Conservation (phyloP, 2,797 vertebrate genomes). For the Prionace glauca region DNA sequence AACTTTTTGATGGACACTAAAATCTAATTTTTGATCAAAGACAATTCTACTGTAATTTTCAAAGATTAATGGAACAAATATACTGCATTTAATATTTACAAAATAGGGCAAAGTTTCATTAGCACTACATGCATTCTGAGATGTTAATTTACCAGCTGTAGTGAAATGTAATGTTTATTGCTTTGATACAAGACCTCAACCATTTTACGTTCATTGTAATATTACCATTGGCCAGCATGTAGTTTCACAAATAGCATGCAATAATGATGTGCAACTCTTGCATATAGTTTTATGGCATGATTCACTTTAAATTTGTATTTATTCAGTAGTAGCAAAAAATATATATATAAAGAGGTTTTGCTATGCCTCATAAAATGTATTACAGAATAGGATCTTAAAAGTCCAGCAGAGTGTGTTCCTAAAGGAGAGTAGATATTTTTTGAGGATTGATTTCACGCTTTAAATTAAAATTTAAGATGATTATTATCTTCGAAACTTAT, state of each 20-base stretch:
- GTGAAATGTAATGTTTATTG: slow-evolving; percentile 54
- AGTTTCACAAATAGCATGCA: slow-evolving; percentile 82
- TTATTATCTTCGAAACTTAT: slow-evolving; percentile 48
- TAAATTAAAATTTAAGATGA: slow-evolving; percentile 55
- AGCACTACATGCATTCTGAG: slow-evolving; percentile 59
- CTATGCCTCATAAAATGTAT: slow-evolving; percentile 41
- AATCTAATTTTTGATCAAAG: slow-evolving; percentile 57
- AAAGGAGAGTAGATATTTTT: slow-evolving; percentile 54
- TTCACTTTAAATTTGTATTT: slow-evolving; percentile 75
- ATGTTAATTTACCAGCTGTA: slow-evolving; percentile 39
- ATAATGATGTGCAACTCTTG: slow-evolving; percentile 64
- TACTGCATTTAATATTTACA: slow-evolving; percentile 46
- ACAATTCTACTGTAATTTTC: slow-evolving; percentile 53
- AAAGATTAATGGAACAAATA: slow-evolving; percentile 55
- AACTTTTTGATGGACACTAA: slow-evolving; percentile 49
- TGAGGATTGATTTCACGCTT: slow-evolving; percentile 63
- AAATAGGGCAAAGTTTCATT: slow-evolving; percentile 55
- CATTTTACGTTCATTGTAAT: slow-evolving; percentile 64
- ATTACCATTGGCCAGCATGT: slow-evolving; percentile 80
- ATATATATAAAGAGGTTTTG: slow-evolving; percentile 49
- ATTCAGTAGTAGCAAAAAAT: slow-evolving; percentile 53
- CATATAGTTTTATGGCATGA: slow-evolving; percentile 82
- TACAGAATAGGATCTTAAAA: slow-evolving; percentile 48
- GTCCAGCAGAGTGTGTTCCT: slow-evolving; percentile 51
- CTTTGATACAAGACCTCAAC: slow-evolving; percentile 58